Evolutionary conservation across 2,797 vertebrate genomes (phyloP).

Genomic region (Geotrypetes seraphini): DNA sequence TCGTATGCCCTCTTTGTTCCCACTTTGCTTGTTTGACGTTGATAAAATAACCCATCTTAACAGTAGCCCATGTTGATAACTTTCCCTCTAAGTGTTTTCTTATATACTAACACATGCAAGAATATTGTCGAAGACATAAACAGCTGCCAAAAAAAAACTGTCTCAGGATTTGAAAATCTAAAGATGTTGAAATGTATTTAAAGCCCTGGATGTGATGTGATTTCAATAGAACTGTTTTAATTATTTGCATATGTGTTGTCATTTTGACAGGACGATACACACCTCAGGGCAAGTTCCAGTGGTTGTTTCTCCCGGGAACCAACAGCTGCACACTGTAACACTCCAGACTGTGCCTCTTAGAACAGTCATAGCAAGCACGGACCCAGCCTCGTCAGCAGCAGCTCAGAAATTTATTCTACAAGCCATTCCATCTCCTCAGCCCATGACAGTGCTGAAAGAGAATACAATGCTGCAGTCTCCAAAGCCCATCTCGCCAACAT

Average conservation of each 20-base stretch:
- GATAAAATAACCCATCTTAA: too few species aligned
- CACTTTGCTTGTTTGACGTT: too few species aligned
- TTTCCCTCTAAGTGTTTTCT: too few species aligned
- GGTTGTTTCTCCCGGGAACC: constrained; percentile 56
- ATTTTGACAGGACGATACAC: constrained; percentile 50
- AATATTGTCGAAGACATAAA: too few species aligned
- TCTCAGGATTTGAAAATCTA: too few species aligned
- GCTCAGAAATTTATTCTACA: constrained; percentile 67
- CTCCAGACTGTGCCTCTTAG: constrained; percentile 71
- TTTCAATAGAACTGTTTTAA: too few species aligned
- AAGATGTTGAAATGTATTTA: too few species aligned
- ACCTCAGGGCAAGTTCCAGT: constrained; percentile 59
- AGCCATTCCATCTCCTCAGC: constrained; percentile 64
- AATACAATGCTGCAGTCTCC: constrained; percentile 52
- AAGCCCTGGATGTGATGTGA: too few species aligned
- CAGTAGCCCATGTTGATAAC: too few species aligned
- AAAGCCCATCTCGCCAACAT: constrained; percentile 48
- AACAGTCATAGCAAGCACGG: constrained; percentile 66
- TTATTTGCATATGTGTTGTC: constrained; percentile 13
- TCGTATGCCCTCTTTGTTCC: too few species aligned
- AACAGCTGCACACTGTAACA: constrained; percentile 62
- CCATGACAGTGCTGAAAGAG: constrained; percentile 68
- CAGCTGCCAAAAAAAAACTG: too few species aligned
- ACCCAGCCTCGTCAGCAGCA: constrained; percentile 46
- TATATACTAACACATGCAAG: too few species aligned